phyloP scores from a whole-genome alignment of 2,113 vertebrate species.

The Gracilinanus agilis region DNA sequence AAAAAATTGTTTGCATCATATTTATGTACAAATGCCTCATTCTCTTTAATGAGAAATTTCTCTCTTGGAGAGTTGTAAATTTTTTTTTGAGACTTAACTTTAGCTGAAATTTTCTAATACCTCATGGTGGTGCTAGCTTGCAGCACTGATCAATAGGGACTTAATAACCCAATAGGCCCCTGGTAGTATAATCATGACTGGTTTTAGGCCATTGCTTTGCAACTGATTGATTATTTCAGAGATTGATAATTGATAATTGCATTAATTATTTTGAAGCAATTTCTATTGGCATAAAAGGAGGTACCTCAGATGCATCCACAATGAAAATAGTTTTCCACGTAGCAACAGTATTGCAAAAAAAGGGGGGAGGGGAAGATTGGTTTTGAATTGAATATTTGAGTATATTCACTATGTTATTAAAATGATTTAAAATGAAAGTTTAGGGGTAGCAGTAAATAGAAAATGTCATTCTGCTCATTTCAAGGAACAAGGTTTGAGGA shows the following conservation, averaged over 20 bases:
- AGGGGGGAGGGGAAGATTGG: neutral
- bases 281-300: neutral
- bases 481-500: constrained; percentile 69
- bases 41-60: constrained; percentile 49
- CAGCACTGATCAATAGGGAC: constrained; percentile 41
- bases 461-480: constrained; percentile 75
- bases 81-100: neutral
- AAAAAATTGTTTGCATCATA: neutral
- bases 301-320: neutral
- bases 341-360: constrained; percentile 10
- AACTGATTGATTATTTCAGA: constrained; percentile 58
- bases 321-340: neutral
- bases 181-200: constrained; percentile 35
- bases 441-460: constrained; percentile 63
- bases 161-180: constrained; percentile 32
- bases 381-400: constrained; percentile 59
- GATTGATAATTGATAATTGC: constrained; percentile 62
- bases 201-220: constrained; percentile 44
- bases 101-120: constrained; percentile 14
- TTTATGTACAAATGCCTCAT: neutral
- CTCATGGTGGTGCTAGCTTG: constrained; percentile 44
- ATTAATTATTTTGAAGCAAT: constrained; percentile 65
- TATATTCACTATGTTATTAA: constrained; percentile 69
- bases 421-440: constrained; percentile 62
- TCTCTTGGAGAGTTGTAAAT: constrained; percentile 49